phyloP scores from a whole-genome alignment of 2,797 vertebrate species.

The Yasuhikotakia modesta region DNA sequence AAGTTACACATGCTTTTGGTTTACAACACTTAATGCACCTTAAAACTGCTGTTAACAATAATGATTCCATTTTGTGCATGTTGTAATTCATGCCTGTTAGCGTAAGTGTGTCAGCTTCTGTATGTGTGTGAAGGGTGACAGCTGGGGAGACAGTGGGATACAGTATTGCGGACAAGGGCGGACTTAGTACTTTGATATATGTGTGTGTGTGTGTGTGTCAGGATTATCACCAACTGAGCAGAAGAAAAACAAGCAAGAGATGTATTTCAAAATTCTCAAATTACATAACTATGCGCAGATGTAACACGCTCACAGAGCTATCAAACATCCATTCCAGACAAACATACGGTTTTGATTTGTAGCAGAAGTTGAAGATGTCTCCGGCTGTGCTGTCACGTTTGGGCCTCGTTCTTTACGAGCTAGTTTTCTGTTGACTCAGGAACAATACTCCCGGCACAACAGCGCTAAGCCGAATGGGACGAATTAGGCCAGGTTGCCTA shows the following conservation, averaged over 20 bases:
- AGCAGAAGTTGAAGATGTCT: constrained; percentile 29
- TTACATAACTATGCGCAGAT: constrained; percentile 46
- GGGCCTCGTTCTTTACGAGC: constrained; percentile 17
- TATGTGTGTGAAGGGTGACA: constrained; percentile 19
- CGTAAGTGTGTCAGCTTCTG: constrained; percentile 32
- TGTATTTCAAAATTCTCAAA: constrained; percentile 44
- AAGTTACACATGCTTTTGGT: constrained; percentile 38
- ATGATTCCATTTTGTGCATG: neutral
- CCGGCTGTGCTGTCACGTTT: constrained; percentile 29
- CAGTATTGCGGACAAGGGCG: constrained; percentile 30
- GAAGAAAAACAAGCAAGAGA: constrained; percentile 46
- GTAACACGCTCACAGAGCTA: constrained; percentile 29
- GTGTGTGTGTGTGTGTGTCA: constrained; percentile 34
- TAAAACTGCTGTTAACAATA: constrained; percentile 16
- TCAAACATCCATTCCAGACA: constrained; percentile 31
- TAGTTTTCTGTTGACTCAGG: constrained; percentile 53
- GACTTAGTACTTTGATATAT: constrained; percentile 44
- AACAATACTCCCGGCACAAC: constrained; percentile 53
- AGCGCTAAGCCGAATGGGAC: constrained; percentile 39
- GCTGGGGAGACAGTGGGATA: constrained; percentile 43
- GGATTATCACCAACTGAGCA: constrained; percentile 43
- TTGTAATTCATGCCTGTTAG: constrained; percentile 8
- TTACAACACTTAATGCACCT: constrained; percentile 22
- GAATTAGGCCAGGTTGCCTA: constrained; percentile 60
- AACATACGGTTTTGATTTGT: constrained; percentile 39